Conservation (phyloP, 2,888 invertebrate species). For the Caenorhabditis becei region DNA sequence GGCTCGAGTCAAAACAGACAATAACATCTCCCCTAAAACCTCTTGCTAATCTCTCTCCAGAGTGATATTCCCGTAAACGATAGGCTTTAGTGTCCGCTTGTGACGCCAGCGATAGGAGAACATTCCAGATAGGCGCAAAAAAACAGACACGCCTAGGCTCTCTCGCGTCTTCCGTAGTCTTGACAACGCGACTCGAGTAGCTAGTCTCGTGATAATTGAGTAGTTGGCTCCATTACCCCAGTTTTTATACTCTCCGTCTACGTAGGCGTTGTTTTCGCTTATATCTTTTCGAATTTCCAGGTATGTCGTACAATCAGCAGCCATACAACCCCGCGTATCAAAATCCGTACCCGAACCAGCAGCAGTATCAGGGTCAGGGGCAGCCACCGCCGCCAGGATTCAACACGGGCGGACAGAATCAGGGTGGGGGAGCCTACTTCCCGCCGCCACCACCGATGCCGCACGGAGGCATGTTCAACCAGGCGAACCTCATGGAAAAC, state of each 20-base stretch:
- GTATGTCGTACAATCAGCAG: slow-evolving; percentile 69
- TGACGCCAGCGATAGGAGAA: slow-evolving; percentile 14
- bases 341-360: slow-evolving; percentile 59
- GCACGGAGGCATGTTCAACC: slow-evolving; percentile 53
- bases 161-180: slow-evolving; percentile 15
- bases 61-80: slow-evolving; percentile 22
- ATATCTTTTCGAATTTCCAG: slow-evolving; percentile 31
- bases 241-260: not conserved
- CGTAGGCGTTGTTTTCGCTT: not conserved
- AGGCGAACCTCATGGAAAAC: slow-evolving; percentile 37
- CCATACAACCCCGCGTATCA: slow-evolving; percentile 70
- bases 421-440: slow-evolving; percentile 42
- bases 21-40: slow-evolving; percentile 34
- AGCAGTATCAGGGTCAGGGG: slow-evolving; percentile 55
- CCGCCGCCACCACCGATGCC: slow-evolving; percentile 65
- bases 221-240: not conserved
- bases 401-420: slow-evolving; percentile 40
- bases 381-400: slow-evolving; percentile 54
- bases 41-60: slow-evolving; percentile 29
- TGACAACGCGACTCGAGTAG: slow-evolving; percentile 10
- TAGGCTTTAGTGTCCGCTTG: slow-evolving; percentile 6
- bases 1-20: slow-evolving; percentile 24
- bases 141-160: slow-evolving; percentile 13
- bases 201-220: slow-evolving; percentile 21
- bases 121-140: slow-evolving; percentile 12